Evolutionary conservation across 2,888 invertebrate species (phyloP).

Genomic region (Eristalis tenax): DNA sequence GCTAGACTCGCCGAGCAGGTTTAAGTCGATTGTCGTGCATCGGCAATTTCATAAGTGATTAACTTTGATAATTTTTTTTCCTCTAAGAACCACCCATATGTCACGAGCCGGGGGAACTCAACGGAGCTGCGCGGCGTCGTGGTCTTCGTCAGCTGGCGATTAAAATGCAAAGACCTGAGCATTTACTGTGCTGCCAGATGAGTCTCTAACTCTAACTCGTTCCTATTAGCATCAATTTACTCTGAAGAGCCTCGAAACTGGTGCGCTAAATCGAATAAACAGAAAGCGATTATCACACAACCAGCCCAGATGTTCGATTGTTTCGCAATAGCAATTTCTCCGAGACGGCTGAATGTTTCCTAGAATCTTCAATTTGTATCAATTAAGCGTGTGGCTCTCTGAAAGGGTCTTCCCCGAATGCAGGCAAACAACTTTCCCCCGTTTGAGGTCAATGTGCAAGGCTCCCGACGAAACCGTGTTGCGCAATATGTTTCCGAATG

Average conservation of each 20-base stretch:
- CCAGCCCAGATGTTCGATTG: neutral
- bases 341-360: neutral
- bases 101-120: neutral
- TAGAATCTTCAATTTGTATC: neutral
- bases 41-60: neutral
- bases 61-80: neutral
- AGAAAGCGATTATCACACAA: neutral
- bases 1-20: slow-evolving; percentile 26
- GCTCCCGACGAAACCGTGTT: neutral
- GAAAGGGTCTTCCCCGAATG: neutral
- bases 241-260: neutral
- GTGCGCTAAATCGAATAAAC: neutral
- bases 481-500: neutral
- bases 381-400: neutral
- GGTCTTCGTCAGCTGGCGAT: neutral
- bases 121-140: neutral
- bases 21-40: slow-evolving; percentile 4
- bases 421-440: neutral
- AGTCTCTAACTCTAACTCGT: neutral
- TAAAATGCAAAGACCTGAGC: neutral
- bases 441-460: neutral
- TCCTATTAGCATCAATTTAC: neutral
- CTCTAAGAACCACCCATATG: neutral
- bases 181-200: neutral
- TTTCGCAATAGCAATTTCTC: neutral